These are phyloP conservation scores for Zosterops hypoxanthus DNA, from an alignment of 2,113 vertebrate genomes.

Conservation along the genomic window DNA sequence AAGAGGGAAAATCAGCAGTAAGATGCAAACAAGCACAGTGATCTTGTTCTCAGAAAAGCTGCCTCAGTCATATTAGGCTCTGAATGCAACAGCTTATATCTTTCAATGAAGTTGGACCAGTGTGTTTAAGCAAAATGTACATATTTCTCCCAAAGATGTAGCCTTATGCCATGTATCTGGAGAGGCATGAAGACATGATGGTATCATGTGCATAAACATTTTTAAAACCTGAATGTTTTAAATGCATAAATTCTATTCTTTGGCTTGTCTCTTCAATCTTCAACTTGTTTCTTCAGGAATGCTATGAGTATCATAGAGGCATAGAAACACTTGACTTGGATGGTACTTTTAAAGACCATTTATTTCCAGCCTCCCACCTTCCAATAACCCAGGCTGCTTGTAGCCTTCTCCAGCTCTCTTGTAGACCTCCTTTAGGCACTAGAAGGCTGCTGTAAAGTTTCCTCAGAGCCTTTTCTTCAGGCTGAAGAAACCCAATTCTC, in stretches of 20 bases:
- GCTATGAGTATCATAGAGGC: rapidly evolving
- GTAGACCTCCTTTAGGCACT: neutral
- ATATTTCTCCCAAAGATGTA: neutral
- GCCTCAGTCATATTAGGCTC: neutral
- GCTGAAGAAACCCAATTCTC: neutral
- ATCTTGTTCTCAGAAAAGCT: neutral
- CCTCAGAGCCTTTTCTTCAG: neutral
- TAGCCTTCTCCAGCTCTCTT: neutral
- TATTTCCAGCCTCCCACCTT: no score
- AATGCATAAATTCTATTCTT: neutral
- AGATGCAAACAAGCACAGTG: neutral
- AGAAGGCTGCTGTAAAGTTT: neutral
- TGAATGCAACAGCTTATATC: neutral
- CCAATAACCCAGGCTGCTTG: neutral
- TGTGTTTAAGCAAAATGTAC: rapidly evolving
- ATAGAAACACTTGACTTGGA: neutral
- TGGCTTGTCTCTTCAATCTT: neutral
- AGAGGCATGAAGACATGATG: no score
- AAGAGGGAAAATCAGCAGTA: neutral
- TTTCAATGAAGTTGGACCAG: neutral
- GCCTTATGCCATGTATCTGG: neutral
- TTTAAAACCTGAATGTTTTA: neutral
- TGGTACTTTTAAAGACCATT: rapidly evolving
- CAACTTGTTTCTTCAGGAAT: neutral
- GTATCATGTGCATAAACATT: neutral